Evolutionary conservation across 1,140 invertebrate genomes (phyloP).

Genomic region (Sinonovacula constricta): DNA sequence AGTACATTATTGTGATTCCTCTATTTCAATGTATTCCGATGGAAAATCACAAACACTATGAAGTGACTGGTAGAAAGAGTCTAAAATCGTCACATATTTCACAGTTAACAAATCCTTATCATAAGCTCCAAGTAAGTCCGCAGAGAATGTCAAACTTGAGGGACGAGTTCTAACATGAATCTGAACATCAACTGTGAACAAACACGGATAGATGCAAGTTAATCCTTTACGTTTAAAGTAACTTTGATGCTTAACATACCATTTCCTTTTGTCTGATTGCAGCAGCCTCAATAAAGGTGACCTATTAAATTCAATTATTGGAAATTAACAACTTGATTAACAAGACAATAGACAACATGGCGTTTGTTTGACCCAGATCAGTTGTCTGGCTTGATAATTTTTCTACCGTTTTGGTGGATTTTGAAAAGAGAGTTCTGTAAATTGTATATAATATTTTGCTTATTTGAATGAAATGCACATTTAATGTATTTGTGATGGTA

Average conservation of each 20-base stretch:
- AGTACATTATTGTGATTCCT: background rate
- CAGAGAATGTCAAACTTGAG: slow-evolving; percentile 22
- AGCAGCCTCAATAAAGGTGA: background rate
- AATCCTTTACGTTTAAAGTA: background rate
- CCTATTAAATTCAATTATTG: background rate
- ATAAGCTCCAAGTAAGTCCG: slow-evolving; percentile 43
- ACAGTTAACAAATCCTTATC: background rate
- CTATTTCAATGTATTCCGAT: background rate
- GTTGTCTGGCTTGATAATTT: background rate
- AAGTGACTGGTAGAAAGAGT: background rate
- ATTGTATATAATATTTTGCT: background rate
- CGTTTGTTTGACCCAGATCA: background rate
- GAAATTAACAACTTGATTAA: background rate
- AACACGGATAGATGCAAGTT: too few species aligned
- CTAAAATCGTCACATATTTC: background rate
- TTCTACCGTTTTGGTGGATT: too few species aligned
- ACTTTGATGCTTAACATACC: background rate
- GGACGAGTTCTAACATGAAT: background rate
- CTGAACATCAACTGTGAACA: background rate
- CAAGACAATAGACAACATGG: background rate
- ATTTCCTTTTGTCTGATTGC: background rate
- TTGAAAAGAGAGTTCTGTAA: too few species aligned
- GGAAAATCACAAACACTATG: background rate
- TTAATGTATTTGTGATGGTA: background rate
- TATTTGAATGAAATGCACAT: background rate